Conservation (phyloP, 2,113 vertebrate species). For the Oceanodroma tethys region DNA sequence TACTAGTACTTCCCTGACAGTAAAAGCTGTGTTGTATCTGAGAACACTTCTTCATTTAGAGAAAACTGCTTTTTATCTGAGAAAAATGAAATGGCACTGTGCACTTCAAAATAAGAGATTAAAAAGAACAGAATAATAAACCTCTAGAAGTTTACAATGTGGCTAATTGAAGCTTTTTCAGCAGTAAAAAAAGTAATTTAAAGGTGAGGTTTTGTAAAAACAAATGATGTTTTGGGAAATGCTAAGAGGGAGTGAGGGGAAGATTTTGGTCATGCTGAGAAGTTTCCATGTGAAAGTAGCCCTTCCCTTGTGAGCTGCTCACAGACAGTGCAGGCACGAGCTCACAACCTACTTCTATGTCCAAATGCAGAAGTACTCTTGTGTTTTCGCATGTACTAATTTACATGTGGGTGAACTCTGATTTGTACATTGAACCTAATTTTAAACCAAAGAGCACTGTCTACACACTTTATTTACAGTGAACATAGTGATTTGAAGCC, state of each 20-base stretch:
- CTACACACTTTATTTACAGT: neutral
- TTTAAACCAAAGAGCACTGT: neutral
- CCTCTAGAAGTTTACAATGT: neutral
- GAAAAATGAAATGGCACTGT: neutral
- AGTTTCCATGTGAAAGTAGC: neutral
- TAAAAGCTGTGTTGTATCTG: neutral
- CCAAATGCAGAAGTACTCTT: neutral
- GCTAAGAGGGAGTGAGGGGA: neutral
- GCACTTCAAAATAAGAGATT: neutral
- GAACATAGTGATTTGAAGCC: neutral
- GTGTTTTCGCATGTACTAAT: neutral
- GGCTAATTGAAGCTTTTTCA: neutral
- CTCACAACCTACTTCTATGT: neutral
- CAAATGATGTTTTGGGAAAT: neutral
- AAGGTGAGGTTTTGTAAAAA: neutral
- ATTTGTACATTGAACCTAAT: neutral
- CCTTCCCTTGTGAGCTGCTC: neutral
- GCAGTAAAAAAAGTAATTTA: neutral
- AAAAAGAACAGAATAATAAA: neutral
- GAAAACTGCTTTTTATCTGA: neutral
- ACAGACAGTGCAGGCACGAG: accelerated
- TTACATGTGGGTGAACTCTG: neutral
- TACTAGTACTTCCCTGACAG: neutral
- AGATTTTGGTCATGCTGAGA: neutral
- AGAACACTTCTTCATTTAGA: neutral